These are phyloP conservation scores for Branchinecta sandiegonensis DNA, from an alignment of 2,888 invertebrate genomes.

Conservation along the genomic window DNA sequence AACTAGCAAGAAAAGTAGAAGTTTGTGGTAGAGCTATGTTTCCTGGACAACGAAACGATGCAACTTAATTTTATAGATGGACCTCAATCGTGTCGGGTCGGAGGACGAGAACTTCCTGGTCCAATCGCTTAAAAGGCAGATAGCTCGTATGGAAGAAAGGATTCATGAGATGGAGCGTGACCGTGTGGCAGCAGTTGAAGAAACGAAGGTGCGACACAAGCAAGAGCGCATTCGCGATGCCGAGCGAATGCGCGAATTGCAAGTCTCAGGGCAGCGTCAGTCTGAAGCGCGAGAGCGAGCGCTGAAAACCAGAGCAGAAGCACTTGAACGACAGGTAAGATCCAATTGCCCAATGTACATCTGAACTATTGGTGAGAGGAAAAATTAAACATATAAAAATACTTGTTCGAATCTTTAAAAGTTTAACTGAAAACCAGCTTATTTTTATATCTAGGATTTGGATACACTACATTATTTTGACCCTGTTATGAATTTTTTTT, in stretches of 20 bases:
- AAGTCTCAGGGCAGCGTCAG: background rate
- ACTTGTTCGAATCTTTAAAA: too few species aligned
- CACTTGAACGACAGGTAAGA: constrained; percentile 6
- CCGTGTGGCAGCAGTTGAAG: background rate
- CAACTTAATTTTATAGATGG: background rate
- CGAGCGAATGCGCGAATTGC: constrained; percentile 12
- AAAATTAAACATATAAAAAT: too few species aligned
- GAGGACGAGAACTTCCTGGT: constrained; percentile 1
- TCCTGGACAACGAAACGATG: too few species aligned
- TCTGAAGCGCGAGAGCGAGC: constrained; percentile 11
- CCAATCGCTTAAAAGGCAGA: background rate
- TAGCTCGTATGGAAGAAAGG: background rate
- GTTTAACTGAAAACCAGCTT: too few species aligned
- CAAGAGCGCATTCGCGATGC: constrained; percentile 15
- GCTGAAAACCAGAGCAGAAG: background rate
- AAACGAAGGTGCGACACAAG: background rate
- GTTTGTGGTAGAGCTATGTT: too few species aligned
- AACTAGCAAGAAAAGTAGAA: too few species aligned
- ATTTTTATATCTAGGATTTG: too few species aligned
- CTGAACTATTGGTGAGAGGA: too few species aligned
- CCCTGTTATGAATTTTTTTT: too few species aligned
- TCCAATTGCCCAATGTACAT: background rate
- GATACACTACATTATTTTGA: too few species aligned
- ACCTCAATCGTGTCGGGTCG: background rate
- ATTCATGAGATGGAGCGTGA: constrained; percentile 3